Evolutionary conservation across 2,888 invertebrate species (phyloP), one percentile per base, ranked within the genome.

Genomic region (Caenorhabditis angaria): DNA sequence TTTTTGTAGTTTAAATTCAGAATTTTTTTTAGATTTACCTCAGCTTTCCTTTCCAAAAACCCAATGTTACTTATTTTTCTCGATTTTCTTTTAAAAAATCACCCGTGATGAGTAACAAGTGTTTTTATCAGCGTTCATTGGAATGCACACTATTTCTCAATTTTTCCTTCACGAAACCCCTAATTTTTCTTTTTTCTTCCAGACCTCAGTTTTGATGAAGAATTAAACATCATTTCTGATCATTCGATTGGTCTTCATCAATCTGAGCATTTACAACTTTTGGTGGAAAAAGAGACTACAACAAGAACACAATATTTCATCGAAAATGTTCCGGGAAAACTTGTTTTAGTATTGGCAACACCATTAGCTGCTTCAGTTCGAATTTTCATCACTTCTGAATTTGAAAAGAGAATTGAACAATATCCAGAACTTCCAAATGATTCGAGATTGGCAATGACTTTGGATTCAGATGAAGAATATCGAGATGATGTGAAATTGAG

Each of bases 361-460:
- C 51, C n/a, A 27, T 22, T 47, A 12, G 18, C 29, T 10, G 64
- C 76, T 3, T 68, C 78, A 18, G 73, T 67, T 29, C 67, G 76
- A 6, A 62, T 78, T 48, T 78, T 78, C 70, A 70, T 78, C 61
- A 50, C 78, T n/a, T 78, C 78, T 10, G 55, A 65, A 0, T 65
- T 61, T 35, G 54, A 65, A 27, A 24, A 81, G 57, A 69, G 82
- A 47, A 12, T 2, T 2, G 76, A 78, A 24, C 73, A 80, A 69
- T 83, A 83, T 64, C 83, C 83, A 22, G 65, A 80, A 25, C 61
- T 83, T 35, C 83, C 83, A n/a, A 63, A 76, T 22, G 80, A 83
- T 60, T 68, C 69, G 25, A 76, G 78, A 22, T 70, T 81, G 18
- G 81, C 77, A 29, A 74, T 69, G 25, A 68, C 71, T n/a, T 28